These are phyloP conservation scores for Zonitis immaculata DNA, from an alignment of 2,888 invertebrate genomes.

Conservation along the genomic window DNA sequence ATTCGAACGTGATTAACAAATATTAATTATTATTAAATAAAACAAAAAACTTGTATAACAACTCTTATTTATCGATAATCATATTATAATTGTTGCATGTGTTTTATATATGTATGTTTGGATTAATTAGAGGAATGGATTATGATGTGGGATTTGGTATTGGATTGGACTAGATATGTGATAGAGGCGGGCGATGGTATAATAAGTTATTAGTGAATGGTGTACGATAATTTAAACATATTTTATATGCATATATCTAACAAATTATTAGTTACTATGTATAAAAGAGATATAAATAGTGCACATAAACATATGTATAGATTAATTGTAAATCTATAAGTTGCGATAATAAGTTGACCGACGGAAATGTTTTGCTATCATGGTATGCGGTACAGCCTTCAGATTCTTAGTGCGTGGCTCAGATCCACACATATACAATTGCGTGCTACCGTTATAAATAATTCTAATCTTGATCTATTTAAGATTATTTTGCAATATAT, in stretches of 20 bases:
- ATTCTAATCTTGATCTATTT: constrained; percentile 8
- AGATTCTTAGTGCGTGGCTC: constrained; percentile 29
- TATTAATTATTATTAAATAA: too few species aligned
- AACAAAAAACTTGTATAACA: not conserved
- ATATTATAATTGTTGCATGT: not conserved
- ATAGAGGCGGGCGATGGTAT: not conserved
- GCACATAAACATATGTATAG: not conserved
- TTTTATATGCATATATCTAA: too few species aligned
- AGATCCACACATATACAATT: constrained; percentile 18
- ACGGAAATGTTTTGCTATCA: constrained; percentile 14
- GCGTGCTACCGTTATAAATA: constrained; percentile 21
- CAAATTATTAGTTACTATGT: not conserved
- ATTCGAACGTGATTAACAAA: too few species aligned
- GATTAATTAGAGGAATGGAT: not conserved
- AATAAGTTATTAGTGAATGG: not conserved
- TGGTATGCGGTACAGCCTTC: constrained; percentile 30
- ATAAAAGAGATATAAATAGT: not conserved
- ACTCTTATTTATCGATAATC: not conserved
- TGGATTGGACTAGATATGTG: not conserved
- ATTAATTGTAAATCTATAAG: not conserved
- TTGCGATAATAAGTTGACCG: not conserved
- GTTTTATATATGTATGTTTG: not conserved
- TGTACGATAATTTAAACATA: too few species aligned
- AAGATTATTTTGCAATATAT: not conserved
- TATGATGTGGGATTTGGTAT: not conserved